These are phyloP conservation scores for Drosophila sordidapex DNA, from an alignment of 2,888 invertebrate genomes.

Conservation along the genomic window DNA sequence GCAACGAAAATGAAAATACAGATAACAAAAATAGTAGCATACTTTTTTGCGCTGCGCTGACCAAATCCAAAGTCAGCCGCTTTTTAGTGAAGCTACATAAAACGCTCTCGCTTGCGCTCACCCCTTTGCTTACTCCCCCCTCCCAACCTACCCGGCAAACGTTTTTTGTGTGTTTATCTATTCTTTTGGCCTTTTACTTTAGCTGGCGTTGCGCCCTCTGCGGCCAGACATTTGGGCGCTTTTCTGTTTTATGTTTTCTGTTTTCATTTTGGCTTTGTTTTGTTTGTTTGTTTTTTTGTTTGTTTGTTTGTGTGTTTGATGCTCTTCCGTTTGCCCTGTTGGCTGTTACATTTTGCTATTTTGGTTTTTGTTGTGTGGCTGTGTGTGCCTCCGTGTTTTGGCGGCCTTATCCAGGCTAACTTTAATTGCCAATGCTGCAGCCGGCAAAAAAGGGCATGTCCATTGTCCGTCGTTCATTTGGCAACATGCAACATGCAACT, in stretches of 20 bases:
- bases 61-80: conserved; percentile 38
- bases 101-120: background rate
- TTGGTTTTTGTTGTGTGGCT: background rate
- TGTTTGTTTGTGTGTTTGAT: conserved; percentile 10
- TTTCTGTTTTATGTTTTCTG: background rate
- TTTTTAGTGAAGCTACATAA: conserved; percentile 23
- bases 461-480: conserved; percentile 15
- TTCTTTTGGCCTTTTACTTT: conserved; percentile 31
- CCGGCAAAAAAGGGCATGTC: conserved; percentile 1
- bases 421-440: conserved; percentile 37
- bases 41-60: conserved; percentile 53
- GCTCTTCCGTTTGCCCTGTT: conserved; percentile 25
- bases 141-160: background rate
- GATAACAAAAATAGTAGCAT: conserved; percentile 36
- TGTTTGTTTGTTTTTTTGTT: background rate
- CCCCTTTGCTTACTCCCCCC: background rate
- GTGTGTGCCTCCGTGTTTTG: background rate
- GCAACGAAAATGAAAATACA: background rate
- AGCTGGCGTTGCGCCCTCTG: conserved; percentile 1
- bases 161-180: conserved; percentile 37
- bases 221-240: conserved; percentile 7
- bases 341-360: conserved; percentile 20
- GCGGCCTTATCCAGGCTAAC: conserved; percentile 4
- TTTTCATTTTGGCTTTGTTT: background rate
- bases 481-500: conserved; percentile 18